Conservation (phyloP, 1,140 invertebrate species). For the Gryon sp. region DNA sequence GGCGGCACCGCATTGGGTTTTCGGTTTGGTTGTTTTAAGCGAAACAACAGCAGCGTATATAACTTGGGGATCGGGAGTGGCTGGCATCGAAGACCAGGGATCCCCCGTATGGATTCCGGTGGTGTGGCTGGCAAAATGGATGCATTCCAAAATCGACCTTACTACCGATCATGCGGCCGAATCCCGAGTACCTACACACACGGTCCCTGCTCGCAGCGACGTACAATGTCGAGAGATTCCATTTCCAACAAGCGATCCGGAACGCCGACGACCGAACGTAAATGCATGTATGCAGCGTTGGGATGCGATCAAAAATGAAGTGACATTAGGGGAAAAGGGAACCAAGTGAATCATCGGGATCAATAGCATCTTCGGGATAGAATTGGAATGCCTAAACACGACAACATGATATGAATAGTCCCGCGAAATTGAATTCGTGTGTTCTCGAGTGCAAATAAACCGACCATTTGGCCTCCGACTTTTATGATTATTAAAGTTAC, state of each 20-base stretch:
- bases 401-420: slow-evolving; percentile 22
- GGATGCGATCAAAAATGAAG: slow-evolving; percentile 53
- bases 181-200: slow-evolving; percentile 6
- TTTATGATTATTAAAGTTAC: slow-evolving; percentile 32
- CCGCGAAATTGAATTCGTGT: slow-evolving; percentile 48
- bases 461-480: slow-evolving; percentile 8
- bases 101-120: slow-evolving; percentile 38
- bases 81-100: slow-evolving; percentile 13
- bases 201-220: no score
- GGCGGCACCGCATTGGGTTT: slow-evolving; percentile 39
- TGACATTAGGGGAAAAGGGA: no score
- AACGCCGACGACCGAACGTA: slow-evolving; percentile 35
- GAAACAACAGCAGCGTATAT: slow-evolving; percentile 29
- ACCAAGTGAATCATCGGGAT: slow-evolving; percentile 54
- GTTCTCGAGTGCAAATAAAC: slow-evolving; percentile 34
- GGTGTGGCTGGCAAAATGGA: slow-evolving; percentile 59
- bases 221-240: slow-evolving; percentile 49
- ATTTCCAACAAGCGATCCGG: slow-evolving; percentile 46
- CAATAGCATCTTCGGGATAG: slow-evolving; percentile 53
- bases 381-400: slow-evolving; percentile 46
- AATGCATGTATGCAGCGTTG: slow-evolving; percentile 53
- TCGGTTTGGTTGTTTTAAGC: slow-evolving; percentile 59
- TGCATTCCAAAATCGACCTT: slow-evolving; percentile 66
- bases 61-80: slow-evolving; percentile 6
- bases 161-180: slow-evolving; percentile 32